These are phyloP conservation scores for Chelon labrosus DNA, from an alignment of 2,797 vertebrate genomes.

Conservation along the genomic window DNA sequence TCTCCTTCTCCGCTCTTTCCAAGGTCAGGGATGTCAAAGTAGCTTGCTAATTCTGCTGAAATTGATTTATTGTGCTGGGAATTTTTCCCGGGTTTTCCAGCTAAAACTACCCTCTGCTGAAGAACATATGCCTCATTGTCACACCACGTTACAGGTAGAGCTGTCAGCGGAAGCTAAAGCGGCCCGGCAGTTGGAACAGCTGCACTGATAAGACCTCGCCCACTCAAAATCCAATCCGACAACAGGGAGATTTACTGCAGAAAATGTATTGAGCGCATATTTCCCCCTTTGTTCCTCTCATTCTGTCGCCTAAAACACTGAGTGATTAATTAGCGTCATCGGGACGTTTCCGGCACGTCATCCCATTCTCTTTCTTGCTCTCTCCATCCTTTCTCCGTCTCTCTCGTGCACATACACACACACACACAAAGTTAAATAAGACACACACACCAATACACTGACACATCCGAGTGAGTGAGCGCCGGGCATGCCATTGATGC, in stretches of 20 bases:
- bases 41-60: neutral
- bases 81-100: neutral
- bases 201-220: conserved; percentile 58
- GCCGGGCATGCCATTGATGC: conserved; percentile 80
- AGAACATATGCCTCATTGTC: conserved; percentile 39
- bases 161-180: conserved; percentile 42
- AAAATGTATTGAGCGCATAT: conserved; percentile 46
- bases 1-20: neutral
- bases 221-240: conserved; percentile 48
- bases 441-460: conserved; percentile 57
- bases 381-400: conserved; percentile 29
- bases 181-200: conserved; percentile 64
- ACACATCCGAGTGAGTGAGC: conserved; percentile 74
- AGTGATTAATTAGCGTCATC: conserved; percentile 66
- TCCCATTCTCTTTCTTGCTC: conserved; percentile 28
- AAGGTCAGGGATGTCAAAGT: neutral
- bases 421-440: conserved; percentile 39
- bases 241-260: conserved; percentile 51
- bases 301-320: conserved; percentile 35
- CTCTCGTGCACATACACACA: neutral
- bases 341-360: conserved; percentile 50
- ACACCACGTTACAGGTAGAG: conserved; percentile 44
- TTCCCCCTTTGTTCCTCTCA: conserved; percentile 62
- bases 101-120: conserved; percentile 9
- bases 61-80: conserved; percentile 12